Base-by-base conservation (phyloP, 1,140 invertebrate species). In the Octopus sinensis region DNA sequence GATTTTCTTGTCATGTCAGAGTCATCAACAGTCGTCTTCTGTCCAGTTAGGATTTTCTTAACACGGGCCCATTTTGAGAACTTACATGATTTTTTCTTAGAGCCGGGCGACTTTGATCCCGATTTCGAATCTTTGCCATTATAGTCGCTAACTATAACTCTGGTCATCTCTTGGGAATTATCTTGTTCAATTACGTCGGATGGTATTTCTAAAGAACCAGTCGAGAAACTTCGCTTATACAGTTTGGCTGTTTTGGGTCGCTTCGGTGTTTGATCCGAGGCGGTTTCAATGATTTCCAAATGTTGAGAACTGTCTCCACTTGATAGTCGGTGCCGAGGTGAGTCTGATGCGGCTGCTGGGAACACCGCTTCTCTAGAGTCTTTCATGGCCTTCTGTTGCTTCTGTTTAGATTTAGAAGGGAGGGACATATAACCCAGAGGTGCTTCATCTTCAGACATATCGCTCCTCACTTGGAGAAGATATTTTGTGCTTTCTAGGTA, bases 401-500 rank as follows among this genome's bases (percentile, higher is more conserved):
- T 86, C 12, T 81, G 73, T 54, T 85, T 84, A 75, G 76, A 78
- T 79, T 83, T 82, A 76, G 81, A 51, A 17, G 86, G 86, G 79
- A 87, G 76, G 9, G 88, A 86, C 79, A 82, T 82, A 81, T 84
- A 86, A n/a, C 84, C 84, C 51, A 85, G 71, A 75, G 78, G 82
- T 80, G 82, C 81, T 51, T 80, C 83, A 81, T 86, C 88, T 17
- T 84, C 84, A 78, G 81, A 84, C 51, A 84, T 82, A 77, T 83
- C 86, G 80, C 82, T 88, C 83, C 86, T 88, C 6, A 86, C 87
- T 81, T 88, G 85, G 84, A 94, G 92, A 9, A 95, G 90, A 52
- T 92, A 93, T 86, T 93, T 94, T 17, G 94, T 91, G 85, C 94
- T 93, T 86, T 95, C 94, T 53, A 96, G 91, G 82, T 95, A 95